Evolutionary conservation across 2,113 vertebrate species (phyloP), one percentile per base, ranked within the genome.

Genomic region (Sclerurus mexicanus): DNA sequence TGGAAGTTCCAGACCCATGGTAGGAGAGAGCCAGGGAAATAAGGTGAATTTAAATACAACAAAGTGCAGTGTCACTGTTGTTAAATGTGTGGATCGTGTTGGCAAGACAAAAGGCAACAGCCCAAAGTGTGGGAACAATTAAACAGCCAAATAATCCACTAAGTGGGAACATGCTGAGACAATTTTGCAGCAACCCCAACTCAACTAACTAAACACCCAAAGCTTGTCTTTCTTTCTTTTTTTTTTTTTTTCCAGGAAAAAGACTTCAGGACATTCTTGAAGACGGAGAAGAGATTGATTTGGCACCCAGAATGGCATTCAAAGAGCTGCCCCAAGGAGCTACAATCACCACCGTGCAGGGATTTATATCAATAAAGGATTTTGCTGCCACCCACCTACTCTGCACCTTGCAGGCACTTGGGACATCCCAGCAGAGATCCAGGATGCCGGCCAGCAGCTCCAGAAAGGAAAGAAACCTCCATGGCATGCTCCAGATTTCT

Each of bases 1-100:
- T 91, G 71, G 46, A 94, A 96, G 81, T 68, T 84, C 49, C 89
- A 72, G 80, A 73, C 27, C 42, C 37, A 1, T 8, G 37, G 80
- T 22, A 82, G 66, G 53, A 89, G 56, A 27, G 31, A 19, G 2
- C 89, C 31, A 6, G 78, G 71, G 77, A 78, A 93, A 76, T 55
- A 71, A 74, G 31, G 59, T 33, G 27, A 71, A 89, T 66, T 64
- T 89, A 73, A 88, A 88, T 56, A 17, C 14, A 53, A 35, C 39
- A 23, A 86, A 94, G 15, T 84, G 85, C 78, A 90, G 15, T 1
- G 3, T 89, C 76, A 71, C 46, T 37, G 52, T n/a, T 71, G 12
- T 58, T 82, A 28, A 64, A 83, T 67, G 27, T 33, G 13, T 17
- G 71, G 58, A 27, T 71, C 24, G 17, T 39, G 23, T 58, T 84